phyloP scores from a whole-genome alignment of 2,113 vertebrate species.

The Lycaon pictus region DNA sequence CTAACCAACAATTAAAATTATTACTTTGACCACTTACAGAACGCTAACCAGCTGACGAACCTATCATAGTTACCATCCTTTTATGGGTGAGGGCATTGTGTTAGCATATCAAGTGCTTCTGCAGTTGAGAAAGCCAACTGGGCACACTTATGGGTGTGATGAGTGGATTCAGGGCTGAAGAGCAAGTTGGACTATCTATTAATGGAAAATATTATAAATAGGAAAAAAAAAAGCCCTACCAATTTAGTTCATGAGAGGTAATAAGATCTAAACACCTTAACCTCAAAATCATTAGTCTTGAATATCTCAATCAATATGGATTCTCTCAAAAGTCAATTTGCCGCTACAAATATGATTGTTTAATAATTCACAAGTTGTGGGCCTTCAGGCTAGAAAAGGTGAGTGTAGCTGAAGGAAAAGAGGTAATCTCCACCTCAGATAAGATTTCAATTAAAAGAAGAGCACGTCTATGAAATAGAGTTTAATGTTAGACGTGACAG shows the following conservation, averaged over 20 bases:
- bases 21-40: background rate
- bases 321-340: slow-evolving; percentile 91
- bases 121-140: background rate
- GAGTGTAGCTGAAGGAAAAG: slow-evolving; percentile 85
- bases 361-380: slow-evolving; percentile 91
- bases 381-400: slow-evolving; percentile 87
- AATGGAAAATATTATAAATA: slow-evolving; percentile 71
- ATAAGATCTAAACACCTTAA: slow-evolving; percentile 87
- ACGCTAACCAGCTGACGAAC: background rate
- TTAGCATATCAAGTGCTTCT: background rate
- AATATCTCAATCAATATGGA: slow-evolving; percentile 91
- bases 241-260: slow-evolving; percentile 82
- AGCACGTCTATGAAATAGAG: slow-evolving; percentile 75
- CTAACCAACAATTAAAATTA: background rate
- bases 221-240: slow-evolving; percentile 73
- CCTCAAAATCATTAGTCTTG: slow-evolving; percentile 90
- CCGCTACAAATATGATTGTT: slow-evolving; percentile 91
- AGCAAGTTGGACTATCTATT: slow-evolving; percentile 72
- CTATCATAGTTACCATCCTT: background rate
- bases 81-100: background rate
- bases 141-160: slow-evolving; percentile 48
- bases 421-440: slow-evolving; percentile 83
- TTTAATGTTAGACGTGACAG: slow-evolving; percentile 70
- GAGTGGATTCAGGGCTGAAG: slow-evolving; percentile 42
- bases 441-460: slow-evolving; percentile 87